Evolutionary conservation across 53 echinoderm and acorn worm genomes (phyloP).

Genomic region (Astropecten irregularis): DNA sequence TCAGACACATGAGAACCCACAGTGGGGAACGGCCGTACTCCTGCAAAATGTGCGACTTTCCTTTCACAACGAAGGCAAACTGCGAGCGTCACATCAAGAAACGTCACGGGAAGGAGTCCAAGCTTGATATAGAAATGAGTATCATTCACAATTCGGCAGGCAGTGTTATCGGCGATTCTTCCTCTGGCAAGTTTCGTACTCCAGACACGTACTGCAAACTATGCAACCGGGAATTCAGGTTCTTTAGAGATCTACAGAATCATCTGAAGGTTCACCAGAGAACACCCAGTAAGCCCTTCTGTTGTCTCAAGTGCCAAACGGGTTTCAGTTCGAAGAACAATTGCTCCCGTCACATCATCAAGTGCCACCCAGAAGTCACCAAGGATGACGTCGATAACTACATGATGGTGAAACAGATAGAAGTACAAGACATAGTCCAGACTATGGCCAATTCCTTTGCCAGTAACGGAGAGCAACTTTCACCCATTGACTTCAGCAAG

Average conservation of each 20-base stretch:
- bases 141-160: slow-evolving; percentile 75
- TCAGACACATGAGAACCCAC: slow-evolving; percentile 98
- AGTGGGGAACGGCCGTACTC: slow-evolving; percentile 96
- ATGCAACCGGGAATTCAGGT: slow-evolving; percentile 91
- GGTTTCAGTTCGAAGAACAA: slow-evolving; percentile 90
- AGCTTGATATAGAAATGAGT: slow-evolving; percentile 79
- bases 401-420: slow-evolving; percentile 65
- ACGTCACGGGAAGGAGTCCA: slow-evolving; percentile 80
- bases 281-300: slow-evolving; percentile 81
- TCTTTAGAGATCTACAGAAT: slow-evolving; percentile 96
- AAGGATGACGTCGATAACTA: slow-evolving; percentile 78
- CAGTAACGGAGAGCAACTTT: slow-evolving; percentile 69
- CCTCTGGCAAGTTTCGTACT: slow-evolving; percentile 70
- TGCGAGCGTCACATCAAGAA: slow-evolving; percentile 96
- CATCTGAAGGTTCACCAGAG: slow-evolving; percentile 92
- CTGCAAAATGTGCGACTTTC: slow-evolving; percentile 93
- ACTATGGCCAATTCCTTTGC: slow-evolving; percentile 60
- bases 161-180: slow-evolving; percentile 41
- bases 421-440: slow-evolving; percentile 38
- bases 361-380: slow-evolving; percentile 83
- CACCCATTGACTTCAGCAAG: slow-evolving; percentile 88
- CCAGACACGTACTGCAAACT: slow-evolving; percentile 92
- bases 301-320: slow-evolving; percentile 83
- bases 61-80: slow-evolving; percentile 98
- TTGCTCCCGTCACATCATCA: slow-evolving; percentile 89